Conservation (phyloP, 2,797 vertebrate species). For the Muraenolepis orangiensis region DNA sequence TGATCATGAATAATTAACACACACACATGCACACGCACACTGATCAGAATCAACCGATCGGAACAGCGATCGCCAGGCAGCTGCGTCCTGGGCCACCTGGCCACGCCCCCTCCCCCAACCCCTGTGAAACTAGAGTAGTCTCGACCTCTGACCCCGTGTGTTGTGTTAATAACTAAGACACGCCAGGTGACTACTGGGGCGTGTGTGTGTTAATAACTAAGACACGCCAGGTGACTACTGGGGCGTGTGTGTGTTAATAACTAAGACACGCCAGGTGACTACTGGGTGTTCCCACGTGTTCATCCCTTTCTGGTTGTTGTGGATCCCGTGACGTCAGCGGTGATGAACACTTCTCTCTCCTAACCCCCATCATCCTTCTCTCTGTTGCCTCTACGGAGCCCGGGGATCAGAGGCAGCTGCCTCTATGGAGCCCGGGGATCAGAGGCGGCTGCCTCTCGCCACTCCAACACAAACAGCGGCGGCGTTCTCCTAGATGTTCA, state of each 20-base stretch:
- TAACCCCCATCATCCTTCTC: too few relatives aligned
- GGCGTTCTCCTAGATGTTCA: too few relatives aligned
- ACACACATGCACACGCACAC: not conserved
- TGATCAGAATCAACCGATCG: not conserved
- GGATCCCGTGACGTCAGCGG: too few relatives aligned
- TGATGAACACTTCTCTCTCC: too few relatives aligned
- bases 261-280: slow-evolving; percentile 43
- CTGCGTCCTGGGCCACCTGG: slow-evolving; percentile 61
- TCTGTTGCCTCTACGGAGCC: too few relatives aligned
- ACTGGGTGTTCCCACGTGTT: too few relatives aligned
- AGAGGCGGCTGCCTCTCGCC: too few relatives aligned
- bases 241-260: slow-evolving; percentile 36
- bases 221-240: slow-evolving; percentile 32
- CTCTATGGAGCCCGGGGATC: too few relatives aligned
- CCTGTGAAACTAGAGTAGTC: slow-evolving; percentile 19
- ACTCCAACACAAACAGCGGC: too few relatives aligned
- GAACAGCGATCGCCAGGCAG: slow-evolving; percentile 32
- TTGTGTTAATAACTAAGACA: slow-evolving; percentile 50
- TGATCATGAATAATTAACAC: not conserved
- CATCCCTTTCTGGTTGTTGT: too few relatives aligned
- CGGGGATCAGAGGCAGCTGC: too few relatives aligned
- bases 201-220: slow-evolving; percentile 45
- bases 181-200: slow-evolving; percentile 31
- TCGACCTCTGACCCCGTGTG: slow-evolving; percentile 39
- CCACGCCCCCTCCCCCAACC: slow-evolving; percentile 16